Evolutionary conservation across 2,113 vertebrate species (phyloP).

Genomic region (Lepus europaeus): DNA sequence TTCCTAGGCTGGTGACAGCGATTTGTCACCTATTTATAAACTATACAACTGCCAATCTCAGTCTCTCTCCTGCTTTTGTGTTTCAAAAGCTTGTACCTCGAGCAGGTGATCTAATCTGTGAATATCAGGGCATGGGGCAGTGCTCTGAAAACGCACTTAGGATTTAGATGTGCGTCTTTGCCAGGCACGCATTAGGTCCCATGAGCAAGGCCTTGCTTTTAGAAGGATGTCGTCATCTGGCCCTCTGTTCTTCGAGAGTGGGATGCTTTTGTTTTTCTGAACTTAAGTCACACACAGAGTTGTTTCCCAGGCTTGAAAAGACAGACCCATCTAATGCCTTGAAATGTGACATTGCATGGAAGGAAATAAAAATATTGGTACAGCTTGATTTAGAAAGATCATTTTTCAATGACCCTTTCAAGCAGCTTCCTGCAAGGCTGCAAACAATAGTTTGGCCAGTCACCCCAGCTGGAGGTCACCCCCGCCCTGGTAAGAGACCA

Average conservation of each 20-base stretch:
- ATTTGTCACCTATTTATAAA: background rate
- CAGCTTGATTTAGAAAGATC: slow-evolving; percentile 79
- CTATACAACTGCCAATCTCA: background rate
- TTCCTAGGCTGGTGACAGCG: background rate
- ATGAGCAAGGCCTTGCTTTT: background rate
- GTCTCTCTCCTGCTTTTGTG: background rate
- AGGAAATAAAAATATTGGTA: slow-evolving; percentile 78
- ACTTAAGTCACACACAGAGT: background rate
- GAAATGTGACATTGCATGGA: slow-evolving; percentile 49
- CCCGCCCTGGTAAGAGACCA: background rate
- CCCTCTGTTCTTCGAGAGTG: background rate
- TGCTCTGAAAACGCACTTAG: background rate
- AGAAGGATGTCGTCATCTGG: background rate
- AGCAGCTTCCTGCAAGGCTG: slow-evolving; percentile 70
- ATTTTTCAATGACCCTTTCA: slow-evolving; percentile 74
- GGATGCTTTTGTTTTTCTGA: slow-evolving; percentile 38
- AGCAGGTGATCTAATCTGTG: background rate
- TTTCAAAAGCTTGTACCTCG: background rate
- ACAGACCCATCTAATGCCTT: slow-evolving; percentile 33
- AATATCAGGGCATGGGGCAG: background rate
- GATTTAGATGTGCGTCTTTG: background rate
- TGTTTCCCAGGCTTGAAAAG: slow-evolving; percentile 66
- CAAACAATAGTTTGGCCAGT: slow-evolving; percentile 66
- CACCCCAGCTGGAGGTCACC: slow-evolving; percentile 52
- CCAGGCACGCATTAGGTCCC: background rate